A percentile compares a stretch with the other conserved stretches of the same genome.
phyloP scores from a whole-genome alignment of 2,113 vertebrate species.

The Prionailurus viverrinus region DNA sequence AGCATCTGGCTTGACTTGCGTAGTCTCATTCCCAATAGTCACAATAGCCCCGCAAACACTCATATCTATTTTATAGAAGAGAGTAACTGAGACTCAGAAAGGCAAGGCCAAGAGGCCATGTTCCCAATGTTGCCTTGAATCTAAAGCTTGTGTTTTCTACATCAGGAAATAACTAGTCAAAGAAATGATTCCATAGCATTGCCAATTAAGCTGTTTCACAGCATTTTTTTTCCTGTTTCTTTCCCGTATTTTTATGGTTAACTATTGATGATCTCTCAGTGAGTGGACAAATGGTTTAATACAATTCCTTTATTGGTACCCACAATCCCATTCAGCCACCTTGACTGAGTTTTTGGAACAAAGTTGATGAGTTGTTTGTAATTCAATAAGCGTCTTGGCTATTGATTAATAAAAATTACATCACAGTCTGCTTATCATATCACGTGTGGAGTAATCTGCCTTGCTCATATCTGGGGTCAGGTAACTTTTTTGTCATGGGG shows the following conservation, averaged over 20 bases:
- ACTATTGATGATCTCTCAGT: neutral
- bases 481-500: fast-evolving
- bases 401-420: neutral
- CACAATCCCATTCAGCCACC: neutral
- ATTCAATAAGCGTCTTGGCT: neutral
- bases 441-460: neutral
- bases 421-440: neutral
- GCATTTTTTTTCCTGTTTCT: neutral
- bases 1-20: too few species aligned
- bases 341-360: neutral
- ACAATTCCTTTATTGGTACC: neutral
- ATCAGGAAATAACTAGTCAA: neutral
- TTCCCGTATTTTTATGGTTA: neutral
- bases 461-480: neutral
- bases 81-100: neutral
- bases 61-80: neutral
- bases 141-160: neutral
- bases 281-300: neutral
- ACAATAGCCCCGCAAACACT: neutral
- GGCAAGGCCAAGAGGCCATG: neutral
- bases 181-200: neutral
- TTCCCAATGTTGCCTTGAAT: neutral
- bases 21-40: neutral
- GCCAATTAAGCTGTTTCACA: neutral
- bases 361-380: neutral